phyloP scores from a whole-genome alignment of 2,888 invertebrate genomes.

The Thysanoteuthis rhombus region DNA sequence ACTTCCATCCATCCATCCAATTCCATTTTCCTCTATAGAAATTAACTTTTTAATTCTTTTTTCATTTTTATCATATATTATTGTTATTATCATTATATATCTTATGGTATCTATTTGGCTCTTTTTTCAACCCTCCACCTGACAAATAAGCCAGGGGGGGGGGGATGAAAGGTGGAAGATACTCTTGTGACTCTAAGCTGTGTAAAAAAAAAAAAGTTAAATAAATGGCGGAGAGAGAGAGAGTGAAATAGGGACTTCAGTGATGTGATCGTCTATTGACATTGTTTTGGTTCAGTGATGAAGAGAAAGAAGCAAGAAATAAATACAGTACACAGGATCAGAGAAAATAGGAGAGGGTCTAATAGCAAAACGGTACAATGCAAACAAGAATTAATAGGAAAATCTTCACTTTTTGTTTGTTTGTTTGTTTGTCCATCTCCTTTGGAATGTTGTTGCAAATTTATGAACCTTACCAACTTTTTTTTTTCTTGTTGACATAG shows the following conservation, averaged over 20 bases:
- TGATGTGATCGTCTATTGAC: background rate
- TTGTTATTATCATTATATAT: background rate
- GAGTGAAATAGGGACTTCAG: too few species aligned
- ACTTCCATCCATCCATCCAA: background rate
- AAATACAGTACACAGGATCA: too few species aligned
- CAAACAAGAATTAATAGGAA: background rate
- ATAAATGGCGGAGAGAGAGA: too few species aligned
- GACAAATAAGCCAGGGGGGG: background rate
- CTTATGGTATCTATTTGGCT: background rate
- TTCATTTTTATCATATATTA: background rate
- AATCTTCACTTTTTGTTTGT: background rate
- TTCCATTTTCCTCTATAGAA: background rate
- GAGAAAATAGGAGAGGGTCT: background rate
- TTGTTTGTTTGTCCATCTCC: background rate
- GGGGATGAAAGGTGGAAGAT: background rate
- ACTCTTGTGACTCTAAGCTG: background rate
- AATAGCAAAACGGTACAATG: background rate
- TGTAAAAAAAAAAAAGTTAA: too few species aligned
- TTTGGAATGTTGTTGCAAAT: background rate
- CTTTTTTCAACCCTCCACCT: background rate
- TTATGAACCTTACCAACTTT: background rate
- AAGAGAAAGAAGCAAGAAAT: background rate
- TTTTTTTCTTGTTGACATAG: background rate
- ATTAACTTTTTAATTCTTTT: background rate
- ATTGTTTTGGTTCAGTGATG: background rate